A percentile compares a stretch with the other conserved stretches of the same genome.
Evolutionary conservation across 35 echinoderm and acorn worm genomes (phyloP).

Genomic region (Heliocidaris tuberculata): DNA sequence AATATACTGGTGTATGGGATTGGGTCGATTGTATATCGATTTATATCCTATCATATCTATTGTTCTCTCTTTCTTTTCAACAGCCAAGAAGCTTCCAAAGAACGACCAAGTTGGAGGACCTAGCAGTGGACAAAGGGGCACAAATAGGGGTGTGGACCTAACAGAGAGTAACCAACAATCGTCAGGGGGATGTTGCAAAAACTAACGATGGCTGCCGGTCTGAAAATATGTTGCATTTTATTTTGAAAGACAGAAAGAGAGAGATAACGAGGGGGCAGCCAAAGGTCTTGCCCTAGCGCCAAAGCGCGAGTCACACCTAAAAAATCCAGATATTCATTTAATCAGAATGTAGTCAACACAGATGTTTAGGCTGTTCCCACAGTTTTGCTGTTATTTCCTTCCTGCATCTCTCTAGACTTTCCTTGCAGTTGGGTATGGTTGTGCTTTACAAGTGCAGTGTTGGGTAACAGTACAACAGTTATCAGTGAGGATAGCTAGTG

Average conservation of each 20-base stretch:
- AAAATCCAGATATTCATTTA: background rate
- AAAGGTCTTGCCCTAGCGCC: background rate
- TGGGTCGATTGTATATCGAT: background rate
- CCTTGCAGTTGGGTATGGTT: background rate
- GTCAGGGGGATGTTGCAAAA: conserved; percentile 71
- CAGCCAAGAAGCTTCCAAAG: conserved; percentile 82
- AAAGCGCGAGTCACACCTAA: background rate
- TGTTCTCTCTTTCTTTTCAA: background rate
- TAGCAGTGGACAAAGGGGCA: conserved; percentile 29
- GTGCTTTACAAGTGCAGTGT: background rate
- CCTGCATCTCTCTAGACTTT: background rate
- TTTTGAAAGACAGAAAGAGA: conserved; percentile 25
- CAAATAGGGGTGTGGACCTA: conserved; percentile 46
- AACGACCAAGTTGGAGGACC: conserved; percentile 59
- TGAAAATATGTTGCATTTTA: background rate
- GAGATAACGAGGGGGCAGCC: background rate
- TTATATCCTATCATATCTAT: background rate
- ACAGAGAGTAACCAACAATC: conserved; percentile 55
- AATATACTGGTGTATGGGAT: background rate
- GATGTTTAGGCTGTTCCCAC: background rate
- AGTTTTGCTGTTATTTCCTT: background rate
- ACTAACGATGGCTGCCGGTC: conserved; percentile 33
- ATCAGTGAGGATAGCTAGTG: background rate
- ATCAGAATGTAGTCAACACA: background rate
- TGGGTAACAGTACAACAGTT: background rate